These are phyloP conservation scores for Ploceus nigricollis DNA, from an alignment of 2,113 vertebrate genomes.

Conservation along the genomic window DNA sequence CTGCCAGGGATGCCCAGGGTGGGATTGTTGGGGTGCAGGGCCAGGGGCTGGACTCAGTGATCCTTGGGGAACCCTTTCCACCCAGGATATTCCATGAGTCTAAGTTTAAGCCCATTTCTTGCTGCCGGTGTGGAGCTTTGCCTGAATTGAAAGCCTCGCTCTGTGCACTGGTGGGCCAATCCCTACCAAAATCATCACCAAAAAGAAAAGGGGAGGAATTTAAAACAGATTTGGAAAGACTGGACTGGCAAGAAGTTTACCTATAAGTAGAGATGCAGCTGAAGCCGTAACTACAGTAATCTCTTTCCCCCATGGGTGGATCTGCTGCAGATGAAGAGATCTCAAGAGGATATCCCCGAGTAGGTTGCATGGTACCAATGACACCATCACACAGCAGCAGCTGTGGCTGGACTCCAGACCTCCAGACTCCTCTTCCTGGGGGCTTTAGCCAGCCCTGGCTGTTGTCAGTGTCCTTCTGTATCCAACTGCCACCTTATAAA, in stretches of 20 bases:
- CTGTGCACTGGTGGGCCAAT: background rate
- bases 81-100: background rate
- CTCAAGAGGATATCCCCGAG: accelerated
- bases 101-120: background rate
- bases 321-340: background rate
- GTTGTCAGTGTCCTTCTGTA: background rate
- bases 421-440: background rate
- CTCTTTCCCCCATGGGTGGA: background rate
- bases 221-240: background rate
- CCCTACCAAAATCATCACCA: background rate
- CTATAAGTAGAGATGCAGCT: background rate
- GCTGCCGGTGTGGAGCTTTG: background rate
- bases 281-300: background rate
- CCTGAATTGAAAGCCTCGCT: accelerated
- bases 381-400: background rate
- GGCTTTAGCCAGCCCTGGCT: background rate
- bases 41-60: accelerated
- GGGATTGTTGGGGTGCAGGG: background rate
- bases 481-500: background rate
- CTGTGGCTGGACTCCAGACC: background rate
- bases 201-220: background rate
- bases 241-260: background rate
- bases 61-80: background rate
- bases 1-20: background rate
- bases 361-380: accelerated